Evolutionary conservation across 2,888 invertebrate genomes (phyloP), one percentile per base, ranked within the genome.

Genomic region (Caenorhabditis sulstoni): DNA sequence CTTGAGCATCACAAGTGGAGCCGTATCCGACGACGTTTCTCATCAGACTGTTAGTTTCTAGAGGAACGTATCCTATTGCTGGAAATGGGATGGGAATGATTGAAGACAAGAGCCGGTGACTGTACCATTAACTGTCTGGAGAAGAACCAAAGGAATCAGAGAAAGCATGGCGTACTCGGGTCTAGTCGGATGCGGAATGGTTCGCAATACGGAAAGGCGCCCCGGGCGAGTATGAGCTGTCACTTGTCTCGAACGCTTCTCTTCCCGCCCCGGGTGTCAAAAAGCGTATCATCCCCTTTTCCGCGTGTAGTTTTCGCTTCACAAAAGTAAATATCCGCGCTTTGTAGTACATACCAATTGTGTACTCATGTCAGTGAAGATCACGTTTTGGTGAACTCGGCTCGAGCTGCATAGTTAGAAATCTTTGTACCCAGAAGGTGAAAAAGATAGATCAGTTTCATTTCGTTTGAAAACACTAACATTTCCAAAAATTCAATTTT

Each of bases 211-310:
- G 66, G 47, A 59, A 65, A 35, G 20, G 23, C 23, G 50, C n/a
- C 29, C 29, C 29, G 29, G 7, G 29, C 22, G 41, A 53, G 49
- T 41, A 52, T 49, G 62, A 61, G 57, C 62, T 76, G 62, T 62
- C 62, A 62, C 41, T 44, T 37, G 41, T 35, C n/a, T 52, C 52
- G 41, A 20, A 23, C 23, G 41, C 29, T 50, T 35, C 50, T 52
- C 52, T 44, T 52, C 52, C 65, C 64, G 64, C 76, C 68, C 67
- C 70, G 78, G 78, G 78, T 78, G 78, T 78, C 78, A 78, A 78
- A 78, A 78, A 52, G 58, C 78, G 78, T 78, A 78, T 78, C 78
- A 78, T 78, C 78, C 78, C 50, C 50, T 61, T 53, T 62, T 70
- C 47, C 55, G 29, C 71, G 73, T 68, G 62, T 68, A 62, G 55